Conservation (phyloP, 2,113 vertebrate species). For the cat (Felis catus) region DNA sequence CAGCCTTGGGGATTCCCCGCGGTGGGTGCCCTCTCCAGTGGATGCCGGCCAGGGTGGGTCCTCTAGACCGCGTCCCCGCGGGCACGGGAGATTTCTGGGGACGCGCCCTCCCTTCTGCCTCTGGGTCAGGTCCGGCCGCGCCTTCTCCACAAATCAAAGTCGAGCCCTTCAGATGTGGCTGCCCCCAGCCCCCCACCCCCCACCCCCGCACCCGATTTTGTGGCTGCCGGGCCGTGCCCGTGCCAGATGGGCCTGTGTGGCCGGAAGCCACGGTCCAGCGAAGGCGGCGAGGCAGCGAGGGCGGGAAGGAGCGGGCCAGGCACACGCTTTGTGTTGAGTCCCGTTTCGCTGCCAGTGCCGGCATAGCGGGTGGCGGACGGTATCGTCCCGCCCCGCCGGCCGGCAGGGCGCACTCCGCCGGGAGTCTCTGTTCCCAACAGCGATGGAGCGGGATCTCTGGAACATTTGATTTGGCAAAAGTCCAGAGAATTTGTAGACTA, state of each 20-base stretch:
- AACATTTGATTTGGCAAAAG: background rate
- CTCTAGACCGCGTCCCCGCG: rapidly evolving
- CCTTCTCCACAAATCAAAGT: background rate
- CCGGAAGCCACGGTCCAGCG: rapidly evolving
- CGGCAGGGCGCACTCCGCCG: rapidly evolving
- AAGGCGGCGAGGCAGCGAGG: rapidly evolving
- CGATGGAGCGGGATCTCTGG: background rate
- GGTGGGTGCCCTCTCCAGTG: background rate
- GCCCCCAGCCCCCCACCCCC: background rate
- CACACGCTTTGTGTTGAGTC: too few relatives aligned
- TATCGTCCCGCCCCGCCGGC: rapidly evolving
- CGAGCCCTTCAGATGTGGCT: background rate
- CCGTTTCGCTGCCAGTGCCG: background rate
- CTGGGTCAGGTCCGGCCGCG: background rate
- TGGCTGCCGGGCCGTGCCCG: background rate
- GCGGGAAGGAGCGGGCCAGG: background rate
- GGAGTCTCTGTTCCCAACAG: background rate
- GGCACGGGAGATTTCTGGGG: background rate
- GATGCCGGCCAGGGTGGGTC: background rate
- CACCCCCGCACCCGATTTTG: background rate
- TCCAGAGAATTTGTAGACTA: background rate
- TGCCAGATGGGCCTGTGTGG: rapidly evolving
- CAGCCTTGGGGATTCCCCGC: background rate
- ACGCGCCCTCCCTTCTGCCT: background rate
- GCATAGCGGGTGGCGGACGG: rapidly evolving